Evolutionary conservation across 2,888 invertebrate genomes (phyloP).

Genomic region (Seira musarum): DNA sequence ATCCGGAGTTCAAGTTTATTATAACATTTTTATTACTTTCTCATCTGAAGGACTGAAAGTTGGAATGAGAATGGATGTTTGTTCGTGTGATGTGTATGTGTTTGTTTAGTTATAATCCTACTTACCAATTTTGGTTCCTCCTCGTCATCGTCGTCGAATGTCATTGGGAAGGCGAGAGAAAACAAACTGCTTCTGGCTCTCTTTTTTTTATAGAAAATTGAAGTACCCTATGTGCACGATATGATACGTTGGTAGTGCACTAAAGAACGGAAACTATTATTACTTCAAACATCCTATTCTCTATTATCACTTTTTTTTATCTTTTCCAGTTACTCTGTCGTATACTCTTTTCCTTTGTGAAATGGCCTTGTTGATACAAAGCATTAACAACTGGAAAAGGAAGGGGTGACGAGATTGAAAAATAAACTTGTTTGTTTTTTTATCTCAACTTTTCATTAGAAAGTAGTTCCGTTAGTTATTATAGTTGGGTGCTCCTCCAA

Average conservation of each 20-base stretch:
- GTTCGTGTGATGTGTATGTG: background rate
- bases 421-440: background rate
- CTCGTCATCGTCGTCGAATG: conserved; percentile 58
- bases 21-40: background rate
- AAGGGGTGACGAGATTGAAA: background rate
- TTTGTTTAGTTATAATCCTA: too few relatives aligned
- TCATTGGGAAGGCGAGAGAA: conserved; percentile 45
- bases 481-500: too few relatives aligned
- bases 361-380: background rate
- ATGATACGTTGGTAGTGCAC: background rate
- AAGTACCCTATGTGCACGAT: background rate
- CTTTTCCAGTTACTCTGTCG: background rate
- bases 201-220: background rate
- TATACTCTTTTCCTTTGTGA: background rate
- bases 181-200: conserved; percentile 42
- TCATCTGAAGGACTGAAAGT: background rate
- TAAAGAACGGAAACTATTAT: background rate
- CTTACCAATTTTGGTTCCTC: conserved; percentile 61
- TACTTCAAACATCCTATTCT: background rate
- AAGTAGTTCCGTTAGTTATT: too few relatives aligned
- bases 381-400: background rate
- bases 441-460: background rate
- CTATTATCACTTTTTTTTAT: background rate
- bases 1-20: background rate
- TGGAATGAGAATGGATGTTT: background rate